phyloP scores from a whole-genome alignment of 2,888 invertebrate genomes.

The Nemapogon koenigi region DNA sequence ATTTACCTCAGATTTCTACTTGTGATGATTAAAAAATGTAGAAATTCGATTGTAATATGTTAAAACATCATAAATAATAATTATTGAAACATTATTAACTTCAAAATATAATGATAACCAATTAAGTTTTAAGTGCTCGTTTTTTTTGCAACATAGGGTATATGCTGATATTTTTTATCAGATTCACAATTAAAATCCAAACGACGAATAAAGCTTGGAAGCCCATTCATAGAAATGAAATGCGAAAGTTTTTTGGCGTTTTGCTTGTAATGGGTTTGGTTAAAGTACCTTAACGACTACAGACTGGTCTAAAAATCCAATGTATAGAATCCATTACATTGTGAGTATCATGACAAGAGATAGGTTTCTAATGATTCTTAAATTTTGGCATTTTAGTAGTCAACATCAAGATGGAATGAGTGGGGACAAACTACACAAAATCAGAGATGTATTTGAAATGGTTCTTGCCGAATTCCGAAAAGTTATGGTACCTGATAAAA shows the following conservation, averaged over 20 bases:
- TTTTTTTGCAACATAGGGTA: too few species aligned
- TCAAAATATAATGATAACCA: too few species aligned
- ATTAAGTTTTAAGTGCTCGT: too few species aligned
- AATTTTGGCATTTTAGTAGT: slow-evolving; percentile 22
- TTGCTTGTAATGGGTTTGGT: slow-evolving; percentile 13
- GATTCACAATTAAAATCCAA: too few species aligned
- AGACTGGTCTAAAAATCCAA: slow-evolving; percentile 18
- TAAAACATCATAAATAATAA: too few species aligned
- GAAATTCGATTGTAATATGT: too few species aligned
- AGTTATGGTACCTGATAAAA: slow-evolving; percentile 20
- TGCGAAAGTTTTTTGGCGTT: slow-evolving; percentile 16
- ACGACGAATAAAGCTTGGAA: slow-evolving; percentile 16
- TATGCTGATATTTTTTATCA: too few species aligned
- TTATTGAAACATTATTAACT: too few species aligned
- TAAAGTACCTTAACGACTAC: slow-evolving; percentile 13
- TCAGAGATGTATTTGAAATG: slow-evolving; percentile 13
- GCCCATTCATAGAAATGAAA: slow-evolving; percentile 14
- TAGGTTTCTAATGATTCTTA: slow-evolving; percentile 20
- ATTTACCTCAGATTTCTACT: too few species aligned
- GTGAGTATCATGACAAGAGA: slow-evolving; percentile 19
- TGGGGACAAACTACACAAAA: slow-evolving; percentile 17
- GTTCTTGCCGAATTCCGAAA: slow-evolving; percentile 15
- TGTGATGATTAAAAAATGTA: too few species aligned
- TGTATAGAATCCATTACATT: slow-evolving; percentile 20
- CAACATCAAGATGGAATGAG: slow-evolving; percentile 17